These are phyloP conservation scores for Crossocerus cetratus DNA, from an alignment of 2,888 invertebrate species.

Conservation along the genomic window DNA sequence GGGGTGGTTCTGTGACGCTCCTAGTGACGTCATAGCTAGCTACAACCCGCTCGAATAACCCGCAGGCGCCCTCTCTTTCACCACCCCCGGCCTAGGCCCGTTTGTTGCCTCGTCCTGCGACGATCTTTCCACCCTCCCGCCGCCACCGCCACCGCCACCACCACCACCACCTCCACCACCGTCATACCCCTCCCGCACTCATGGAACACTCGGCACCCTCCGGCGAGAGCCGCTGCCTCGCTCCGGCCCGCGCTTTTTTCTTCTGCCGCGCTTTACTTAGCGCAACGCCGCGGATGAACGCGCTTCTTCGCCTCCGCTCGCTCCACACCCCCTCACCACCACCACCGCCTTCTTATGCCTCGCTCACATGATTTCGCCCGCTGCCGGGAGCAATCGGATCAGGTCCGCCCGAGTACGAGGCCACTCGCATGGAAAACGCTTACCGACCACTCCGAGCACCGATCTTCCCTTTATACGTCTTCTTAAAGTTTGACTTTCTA, in stretches of 20 bases:
- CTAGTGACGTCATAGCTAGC: slow-evolving; percentile 71
- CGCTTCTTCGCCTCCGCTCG: slow-evolving; percentile 34
- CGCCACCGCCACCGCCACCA: slow-evolving; percentile 9
- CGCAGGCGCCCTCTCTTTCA: slow-evolving; percentile 60
- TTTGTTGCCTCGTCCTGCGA: slow-evolving; percentile 51
- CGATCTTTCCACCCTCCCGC: slow-evolving; percentile 33
- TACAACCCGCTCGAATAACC: slow-evolving; percentile 56
- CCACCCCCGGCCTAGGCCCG: slow-evolving; percentile 46
- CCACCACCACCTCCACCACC: slow-evolving; percentile 1
- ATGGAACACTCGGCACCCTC: neutral
- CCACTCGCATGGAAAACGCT: too few species aligned
- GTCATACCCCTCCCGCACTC: neutral
- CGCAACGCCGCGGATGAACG: slow-evolving; percentile 43
- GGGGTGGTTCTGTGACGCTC: slow-evolving; percentile 70
- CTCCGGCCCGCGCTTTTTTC: slow-evolving; percentile 46
- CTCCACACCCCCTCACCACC: slow-evolving; percentile 22
- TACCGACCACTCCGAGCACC: too few species aligned
- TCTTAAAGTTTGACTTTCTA: too few species aligned
- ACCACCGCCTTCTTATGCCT: neutral
- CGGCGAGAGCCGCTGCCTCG: slow-evolving; percentile 9
- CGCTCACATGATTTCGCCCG: slow-evolving; percentile 27
- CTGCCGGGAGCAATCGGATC: neutral
- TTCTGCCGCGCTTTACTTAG: slow-evolving; percentile 41
- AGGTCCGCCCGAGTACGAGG: neutral
- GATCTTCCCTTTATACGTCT: too few species aligned